These are phyloP conservation scores for Dusona sp. DNA, from an alignment of 2,888 invertebrate species.

Conservation along the genomic window DNA sequence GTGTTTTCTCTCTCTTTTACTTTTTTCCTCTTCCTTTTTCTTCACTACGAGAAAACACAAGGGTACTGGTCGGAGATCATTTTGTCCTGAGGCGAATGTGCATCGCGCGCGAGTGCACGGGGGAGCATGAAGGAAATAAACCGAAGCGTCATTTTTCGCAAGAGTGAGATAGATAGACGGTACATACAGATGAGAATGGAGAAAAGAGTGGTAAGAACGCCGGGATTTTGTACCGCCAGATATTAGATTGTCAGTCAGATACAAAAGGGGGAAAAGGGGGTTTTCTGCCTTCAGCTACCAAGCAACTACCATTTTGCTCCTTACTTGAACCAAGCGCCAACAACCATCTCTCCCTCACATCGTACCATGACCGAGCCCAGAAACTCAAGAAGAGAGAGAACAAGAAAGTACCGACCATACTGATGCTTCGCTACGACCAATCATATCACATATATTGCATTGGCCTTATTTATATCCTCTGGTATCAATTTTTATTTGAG, in stretches of 20 bases:
- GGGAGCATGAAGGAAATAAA: conserved; percentile 71
- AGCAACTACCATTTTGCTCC: conserved; percentile 74
- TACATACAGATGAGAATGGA: conserved; percentile 12
- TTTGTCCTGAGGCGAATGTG: conserved; percentile 55
- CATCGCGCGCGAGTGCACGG: conserved; percentile 47
- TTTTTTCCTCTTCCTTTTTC: conserved; percentile 12
- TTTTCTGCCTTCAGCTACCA: conserved; percentile 74
- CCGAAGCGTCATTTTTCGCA: conserved; percentile 72
- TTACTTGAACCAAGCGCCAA: conserved; percentile 72
- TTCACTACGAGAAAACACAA: conserved; percentile 48
- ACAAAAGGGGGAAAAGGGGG: conserved; percentile 51
- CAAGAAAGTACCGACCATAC: conserved; percentile 39
- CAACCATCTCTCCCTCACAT: conserved; percentile 63
- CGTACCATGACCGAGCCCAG: conserved; percentile 49
- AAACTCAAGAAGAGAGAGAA: conserved; percentile 3
- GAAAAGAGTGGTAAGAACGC: conserved; percentile 54
- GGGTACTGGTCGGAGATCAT: conserved; percentile 54
- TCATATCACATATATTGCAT: conserved; percentile 52
- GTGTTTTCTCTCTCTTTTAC: not conserved
- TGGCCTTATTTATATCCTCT: conserved; percentile 37
- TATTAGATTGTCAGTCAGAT: conserved; percentile 76
- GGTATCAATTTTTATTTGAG: not conserved
- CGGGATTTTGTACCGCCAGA: conserved; percentile 65
- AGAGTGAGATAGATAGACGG: conserved; percentile 48
- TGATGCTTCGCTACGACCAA: conserved; percentile 49